Evolutionary conservation across 2,888 invertebrate genomes (phyloP).

Genomic region (Amblyteles armatorius): DNA sequence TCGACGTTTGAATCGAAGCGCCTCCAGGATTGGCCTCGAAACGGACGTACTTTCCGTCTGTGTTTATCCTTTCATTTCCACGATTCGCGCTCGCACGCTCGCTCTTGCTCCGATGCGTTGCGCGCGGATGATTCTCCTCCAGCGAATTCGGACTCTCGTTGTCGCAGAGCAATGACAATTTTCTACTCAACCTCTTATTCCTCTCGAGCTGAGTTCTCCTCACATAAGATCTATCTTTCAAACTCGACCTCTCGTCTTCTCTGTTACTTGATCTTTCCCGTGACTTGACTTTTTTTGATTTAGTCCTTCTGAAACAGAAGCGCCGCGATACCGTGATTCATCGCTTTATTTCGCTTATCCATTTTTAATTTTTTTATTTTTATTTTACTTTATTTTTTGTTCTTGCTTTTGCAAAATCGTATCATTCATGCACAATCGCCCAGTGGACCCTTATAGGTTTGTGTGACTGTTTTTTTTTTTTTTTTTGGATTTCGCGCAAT

Average conservation of each 20-base stretch:
- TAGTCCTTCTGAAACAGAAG: constrained; percentile 79
- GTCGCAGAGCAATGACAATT: constrained; percentile 67
- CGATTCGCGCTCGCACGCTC: not conserved
- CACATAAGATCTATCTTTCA: constrained; percentile 62
- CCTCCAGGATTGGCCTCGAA: not conserved
- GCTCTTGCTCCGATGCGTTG: not conserved
- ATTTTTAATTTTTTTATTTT: constrained; percentile 33
- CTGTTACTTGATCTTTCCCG: constrained; percentile 63
- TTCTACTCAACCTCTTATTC: constrained; percentile 50
- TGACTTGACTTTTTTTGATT: constrained; percentile 68
- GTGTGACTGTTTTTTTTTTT: constrained; percentile 18
- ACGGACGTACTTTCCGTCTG: not conserved
- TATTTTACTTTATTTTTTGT: constrained; percentile 55
- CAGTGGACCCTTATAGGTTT: constrained; percentile 44
- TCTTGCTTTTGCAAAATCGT: constrained; percentile 44
- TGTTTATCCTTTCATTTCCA: not conserved
- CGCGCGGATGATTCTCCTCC: not conserved
- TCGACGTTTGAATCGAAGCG: not conserved
- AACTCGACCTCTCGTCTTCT: constrained; percentile 46
- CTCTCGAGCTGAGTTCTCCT: constrained; percentile 48
- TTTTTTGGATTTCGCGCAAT: not conserved
- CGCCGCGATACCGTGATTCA: constrained; percentile 74
- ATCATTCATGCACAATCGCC: constrained; percentile 64
- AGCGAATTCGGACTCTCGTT: constrained; percentile 53
- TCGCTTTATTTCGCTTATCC: constrained; percentile 60